Percentiles rank a stretch among this genome's conserved stretches.
These are phyloP conservation scores for Tetramorium bicarinatum DNA, from an alignment of 2,888 invertebrate genomes.

Conservation along the genomic window DNA sequence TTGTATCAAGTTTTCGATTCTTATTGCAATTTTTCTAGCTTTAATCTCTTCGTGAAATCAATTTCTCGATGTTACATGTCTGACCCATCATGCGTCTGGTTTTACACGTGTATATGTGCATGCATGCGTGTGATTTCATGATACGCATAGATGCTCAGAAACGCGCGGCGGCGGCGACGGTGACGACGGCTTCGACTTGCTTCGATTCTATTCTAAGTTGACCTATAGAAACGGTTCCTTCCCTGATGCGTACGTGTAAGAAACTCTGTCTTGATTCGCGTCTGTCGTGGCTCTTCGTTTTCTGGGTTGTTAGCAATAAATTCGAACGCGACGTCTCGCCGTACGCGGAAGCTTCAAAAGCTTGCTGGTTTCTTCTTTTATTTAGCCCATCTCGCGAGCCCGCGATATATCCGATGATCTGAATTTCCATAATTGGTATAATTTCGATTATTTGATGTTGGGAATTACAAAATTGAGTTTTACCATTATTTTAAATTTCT, in stretches of 20 bases:
- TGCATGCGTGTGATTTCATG: conserved; percentile 63
- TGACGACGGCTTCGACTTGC: conserved; percentile 64
- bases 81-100: neutral
- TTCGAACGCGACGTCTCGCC: conserved; percentile 64
- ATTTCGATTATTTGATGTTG: neutral
- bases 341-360: conserved; percentile 67
- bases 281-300: conserved; percentile 63
- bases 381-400: neutral
- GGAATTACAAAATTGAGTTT: neutral
- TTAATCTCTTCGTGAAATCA: neutral
- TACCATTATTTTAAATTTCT: neutral
- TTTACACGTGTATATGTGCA: neutral
- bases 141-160: conserved; percentile 67
- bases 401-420: neutral
- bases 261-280: conserved; percentile 70
- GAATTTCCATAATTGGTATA: neutral
- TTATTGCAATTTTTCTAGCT: neutral
- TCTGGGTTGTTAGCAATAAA: conserved; percentile 74
- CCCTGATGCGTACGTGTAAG: conserved; percentile 56
- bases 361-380: conserved; percentile 35
- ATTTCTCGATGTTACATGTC: neutral
- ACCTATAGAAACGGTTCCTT: conserved; percentile 78
- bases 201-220: conserved; percentile 79
- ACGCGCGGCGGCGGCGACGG: conserved; percentile 49
- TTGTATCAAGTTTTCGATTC: neutral